Conservation (phyloP, 2,113 vertebrate genomes). For the Protobothrops flavoviridis region DNA sequence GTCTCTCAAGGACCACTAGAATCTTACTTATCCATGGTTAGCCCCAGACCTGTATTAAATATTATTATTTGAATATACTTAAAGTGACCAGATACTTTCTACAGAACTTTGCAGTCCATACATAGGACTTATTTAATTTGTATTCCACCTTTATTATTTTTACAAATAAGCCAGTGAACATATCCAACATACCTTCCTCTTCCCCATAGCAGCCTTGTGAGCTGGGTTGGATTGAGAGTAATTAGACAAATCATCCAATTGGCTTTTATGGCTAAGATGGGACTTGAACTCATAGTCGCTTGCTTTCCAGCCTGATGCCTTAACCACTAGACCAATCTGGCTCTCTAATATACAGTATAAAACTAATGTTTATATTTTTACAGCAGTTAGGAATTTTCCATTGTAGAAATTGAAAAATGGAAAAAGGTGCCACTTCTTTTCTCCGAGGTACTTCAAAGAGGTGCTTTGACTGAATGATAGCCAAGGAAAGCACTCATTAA, state of each 20-base stretch:
- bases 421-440: neutral
- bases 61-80: neutral
- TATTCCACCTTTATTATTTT: neutral
- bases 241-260: neutral
- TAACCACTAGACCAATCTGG: neutral
- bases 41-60: neutral
- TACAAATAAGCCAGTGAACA: neutral
- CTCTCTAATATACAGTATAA: neutral
- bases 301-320: neutral
- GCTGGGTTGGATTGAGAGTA: neutral
- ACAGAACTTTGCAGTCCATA: neutral
- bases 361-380: neutral
- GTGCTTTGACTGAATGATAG: neutral
- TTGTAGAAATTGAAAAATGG: neutral
- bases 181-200: neutral
- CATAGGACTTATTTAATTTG: neutral
- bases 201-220: neutral
- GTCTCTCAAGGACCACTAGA: neutral
- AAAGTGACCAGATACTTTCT: neutral
- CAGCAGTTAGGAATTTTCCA: neutral
- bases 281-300: neutral
- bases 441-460: neutral
- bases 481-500: neutral
- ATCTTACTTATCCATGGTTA: neutral
- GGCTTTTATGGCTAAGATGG: neutral